These are phyloP conservation scores for Smittia aterrima DNA, from an alignment of 2,888 invertebrate genomes.

Conservation along the genomic window DNA sequence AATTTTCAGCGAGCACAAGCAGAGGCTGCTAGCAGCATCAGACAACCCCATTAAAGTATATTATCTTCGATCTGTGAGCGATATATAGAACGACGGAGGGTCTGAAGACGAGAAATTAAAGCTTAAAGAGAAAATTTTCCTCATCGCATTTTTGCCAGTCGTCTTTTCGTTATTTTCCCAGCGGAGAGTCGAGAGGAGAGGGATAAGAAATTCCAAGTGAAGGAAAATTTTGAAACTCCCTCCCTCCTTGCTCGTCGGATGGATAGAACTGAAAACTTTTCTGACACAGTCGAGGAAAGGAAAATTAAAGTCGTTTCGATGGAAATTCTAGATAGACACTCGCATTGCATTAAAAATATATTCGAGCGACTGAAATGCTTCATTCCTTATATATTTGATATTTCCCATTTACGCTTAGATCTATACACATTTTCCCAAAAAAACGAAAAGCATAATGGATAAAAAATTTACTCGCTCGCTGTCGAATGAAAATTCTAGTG, in stretches of 20 bases:
- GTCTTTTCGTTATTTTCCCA: constrained; percentile 26
- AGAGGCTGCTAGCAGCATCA: neutral
- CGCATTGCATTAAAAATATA: constrained; percentile 11
- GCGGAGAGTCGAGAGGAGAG: neutral
- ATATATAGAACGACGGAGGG: constrained; percentile 23
- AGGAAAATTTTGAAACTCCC: constrained; percentile 5
- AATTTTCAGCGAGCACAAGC: no score
- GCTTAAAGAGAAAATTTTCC: constrained; percentile 30
- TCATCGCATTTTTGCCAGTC: constrained; percentile 19
- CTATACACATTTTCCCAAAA: constrained; percentile 5
- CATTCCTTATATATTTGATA: neutral
- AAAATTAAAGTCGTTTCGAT: constrained; percentile 36
- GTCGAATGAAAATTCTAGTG: constrained; percentile 30
- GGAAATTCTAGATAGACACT: constrained; percentile 19
- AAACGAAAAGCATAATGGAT: constrained; percentile 26
- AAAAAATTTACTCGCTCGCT: constrained; percentile 37
- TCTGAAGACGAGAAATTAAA: constrained; percentile 33
- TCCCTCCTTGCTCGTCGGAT: neutral
- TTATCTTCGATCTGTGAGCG: constrained; percentile 28
- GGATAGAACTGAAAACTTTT: neutral
- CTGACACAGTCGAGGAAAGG: constrained; percentile 3
- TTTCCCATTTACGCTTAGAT: constrained; percentile 11
- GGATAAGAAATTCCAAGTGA: neutral
- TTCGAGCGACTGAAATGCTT: neutral
- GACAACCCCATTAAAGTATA: constrained; percentile 35